phyloP scores from a whole-genome alignment of 2,113 vertebrate genomes.

The Anolis sagrei region DNA sequence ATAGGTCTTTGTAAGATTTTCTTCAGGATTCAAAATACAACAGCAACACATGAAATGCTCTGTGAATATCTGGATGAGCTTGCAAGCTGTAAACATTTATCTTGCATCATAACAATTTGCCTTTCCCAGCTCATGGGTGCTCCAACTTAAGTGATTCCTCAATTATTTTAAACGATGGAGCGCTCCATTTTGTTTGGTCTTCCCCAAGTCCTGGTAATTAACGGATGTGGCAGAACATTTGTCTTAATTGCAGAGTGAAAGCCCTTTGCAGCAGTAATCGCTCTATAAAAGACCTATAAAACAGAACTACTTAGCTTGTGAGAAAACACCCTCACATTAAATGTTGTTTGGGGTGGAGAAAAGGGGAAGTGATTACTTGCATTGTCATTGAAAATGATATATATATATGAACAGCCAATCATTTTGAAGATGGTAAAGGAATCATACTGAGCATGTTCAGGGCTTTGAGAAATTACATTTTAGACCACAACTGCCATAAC shows the following conservation, averaged over 20 bases:
- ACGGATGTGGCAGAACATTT: slow-evolving; percentile 62
- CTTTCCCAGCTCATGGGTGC: slow-evolving; percentile 31
- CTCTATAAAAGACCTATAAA: slow-evolving; percentile 43
- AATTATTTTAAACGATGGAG: slow-evolving; percentile 42
- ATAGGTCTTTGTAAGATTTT: neutral
- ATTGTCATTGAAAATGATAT: neutral
- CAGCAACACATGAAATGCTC: neutral
- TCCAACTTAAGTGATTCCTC: slow-evolving; percentile 62
- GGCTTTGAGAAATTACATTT: neutral
- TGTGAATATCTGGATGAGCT: neutral
- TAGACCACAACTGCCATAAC: neutral
- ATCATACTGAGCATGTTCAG: neutral
- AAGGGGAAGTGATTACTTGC: neutral
- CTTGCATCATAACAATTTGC: slow-evolving; percentile 17
- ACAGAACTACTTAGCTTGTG: slow-evolving; percentile 26
- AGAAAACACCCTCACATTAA: slow-evolving; percentile 14
- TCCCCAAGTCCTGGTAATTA: slow-evolving; percentile 69
- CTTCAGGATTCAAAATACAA: neutral
- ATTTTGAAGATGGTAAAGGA: neutral
- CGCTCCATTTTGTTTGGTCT: slow-evolving; percentile 48
- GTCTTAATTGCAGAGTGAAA: slow-evolving; percentile 57
- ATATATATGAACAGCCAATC: rapidly evolving
- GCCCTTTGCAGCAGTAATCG: slow-evolving; percentile 28
- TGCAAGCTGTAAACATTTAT: neutral
- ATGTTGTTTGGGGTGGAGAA: neutral